These are phyloP conservation scores for Neoitamus cyanurus DNA, from an alignment of 2,888 invertebrate species.

Conservation along the genomic window DNA sequence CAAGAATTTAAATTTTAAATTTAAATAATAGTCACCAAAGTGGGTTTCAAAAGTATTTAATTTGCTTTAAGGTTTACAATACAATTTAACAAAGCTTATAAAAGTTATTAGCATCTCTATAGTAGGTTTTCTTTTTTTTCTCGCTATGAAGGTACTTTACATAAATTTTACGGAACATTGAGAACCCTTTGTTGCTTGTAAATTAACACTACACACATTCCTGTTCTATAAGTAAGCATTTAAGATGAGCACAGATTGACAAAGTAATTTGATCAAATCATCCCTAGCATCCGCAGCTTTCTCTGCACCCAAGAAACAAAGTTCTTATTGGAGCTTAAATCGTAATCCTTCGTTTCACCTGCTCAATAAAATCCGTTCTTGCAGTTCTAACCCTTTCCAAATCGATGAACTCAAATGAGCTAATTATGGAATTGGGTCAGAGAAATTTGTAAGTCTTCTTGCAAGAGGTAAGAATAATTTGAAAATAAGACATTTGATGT, in stretches of 20 bases:
- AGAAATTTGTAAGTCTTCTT: background rate
- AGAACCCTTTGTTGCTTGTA: too few relatives aligned
- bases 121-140: too few relatives aligned
- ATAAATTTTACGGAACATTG: too few relatives aligned
- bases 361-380: background rate
- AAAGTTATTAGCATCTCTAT: too few relatives aligned
- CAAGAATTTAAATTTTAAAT: too few relatives aligned
- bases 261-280: background rate
- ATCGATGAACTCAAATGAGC: background rate
- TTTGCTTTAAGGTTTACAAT: too few relatives aligned
- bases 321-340: background rate
- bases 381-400: background rate
- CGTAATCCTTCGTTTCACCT: background rate
- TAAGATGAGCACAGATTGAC: background rate
- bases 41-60: too few relatives aligned
- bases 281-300: background rate
- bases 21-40: too few relatives aligned
- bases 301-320: background rate
- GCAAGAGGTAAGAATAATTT: background rate
- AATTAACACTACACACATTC: too few relatives aligned
- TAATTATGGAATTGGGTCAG: background rate
- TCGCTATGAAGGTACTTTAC: too few relatives aligned
- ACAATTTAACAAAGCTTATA: too few relatives aligned
- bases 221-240: background rate
- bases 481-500: background rate